A percentile compares a stretch with the other conserved stretches of the same genome.
Evolutionary conservation across 2,797 vertebrate species (phyloP).

Genomic region (Phrynocephalus forsythii): DNA sequence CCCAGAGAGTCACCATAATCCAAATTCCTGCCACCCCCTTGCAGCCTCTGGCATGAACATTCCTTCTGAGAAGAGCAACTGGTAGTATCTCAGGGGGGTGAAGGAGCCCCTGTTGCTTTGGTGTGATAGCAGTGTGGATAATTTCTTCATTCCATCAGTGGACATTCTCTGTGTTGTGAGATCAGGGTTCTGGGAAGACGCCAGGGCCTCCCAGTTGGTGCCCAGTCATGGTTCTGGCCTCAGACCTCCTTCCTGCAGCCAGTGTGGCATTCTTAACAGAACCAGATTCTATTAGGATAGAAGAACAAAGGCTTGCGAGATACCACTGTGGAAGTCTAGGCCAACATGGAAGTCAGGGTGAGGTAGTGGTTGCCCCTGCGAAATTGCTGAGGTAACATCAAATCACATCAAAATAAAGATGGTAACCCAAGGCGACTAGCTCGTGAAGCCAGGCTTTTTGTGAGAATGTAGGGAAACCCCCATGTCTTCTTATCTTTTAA

Average conservation of each 20-base stretch:
- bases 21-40: constrained; percentile 1
- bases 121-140: neutral
- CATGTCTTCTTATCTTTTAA: neutral
- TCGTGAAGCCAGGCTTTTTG: neutral
- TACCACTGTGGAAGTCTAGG: constrained; percentile 1
- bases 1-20: constrained; percentile 7
- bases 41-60: constrained; percentile 63
- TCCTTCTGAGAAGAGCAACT: constrained; percentile 51
- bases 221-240: neutral
- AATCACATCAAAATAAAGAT: neutral
- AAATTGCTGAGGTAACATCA: neutral
- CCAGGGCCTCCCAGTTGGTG: constrained; percentile 11
- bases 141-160: neutral
- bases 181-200: neutral
- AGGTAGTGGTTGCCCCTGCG: neutral
- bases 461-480: too few relatives aligned
- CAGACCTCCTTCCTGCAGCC: neutral
- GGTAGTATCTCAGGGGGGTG: neutral
- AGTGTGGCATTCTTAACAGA: neutral
- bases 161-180: neutral
- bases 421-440: neutral
- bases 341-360: neutral
- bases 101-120: constrained; percentile 14
- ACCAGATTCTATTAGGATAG: neutral
- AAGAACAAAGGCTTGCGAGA: constrained; percentile 19